Conservation (phyloP, 2,888 invertebrate genomes). For the Clusia tigrina region DNA sequence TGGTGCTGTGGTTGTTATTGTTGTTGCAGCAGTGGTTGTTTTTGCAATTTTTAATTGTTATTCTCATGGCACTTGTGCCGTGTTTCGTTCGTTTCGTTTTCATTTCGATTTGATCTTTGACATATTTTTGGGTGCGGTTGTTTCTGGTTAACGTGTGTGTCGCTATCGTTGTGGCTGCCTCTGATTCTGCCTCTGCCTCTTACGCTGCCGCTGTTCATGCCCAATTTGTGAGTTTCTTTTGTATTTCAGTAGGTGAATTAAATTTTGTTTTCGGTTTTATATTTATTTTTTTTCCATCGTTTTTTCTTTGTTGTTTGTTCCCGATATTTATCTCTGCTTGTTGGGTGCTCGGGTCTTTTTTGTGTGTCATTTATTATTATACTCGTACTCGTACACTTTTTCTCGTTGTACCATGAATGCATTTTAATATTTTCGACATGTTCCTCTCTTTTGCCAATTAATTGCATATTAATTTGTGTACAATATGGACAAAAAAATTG, state of each 20-base stretch:
- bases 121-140: constrained; percentile 54
- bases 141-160: constrained; percentile 25
- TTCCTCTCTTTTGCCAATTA: constrained; percentile 52
- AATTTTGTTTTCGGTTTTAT: background rate
- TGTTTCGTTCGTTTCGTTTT: constrained; percentile 43
- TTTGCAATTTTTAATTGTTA: constrained; percentile 42
- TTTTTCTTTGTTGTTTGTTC: constrained; percentile 39
- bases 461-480: constrained; percentile 53
- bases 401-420: constrained; percentile 8
- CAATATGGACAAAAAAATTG: constrained; percentile 5
- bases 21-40: background rate
- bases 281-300: constrained; percentile 16
- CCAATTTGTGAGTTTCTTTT: constrained; percentile 29
- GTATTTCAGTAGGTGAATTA: constrained; percentile 48
- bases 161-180: constrained; percentile 21
- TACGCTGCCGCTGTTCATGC: constrained; percentile 1
- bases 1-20: background rate
- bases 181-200: constrained; percentile 18
- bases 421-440: constrained; percentile 49
- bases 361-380: constrained; percentile 9
- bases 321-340: constrained; percentile 9
- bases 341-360: no score
- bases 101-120: constrained; percentile 51
- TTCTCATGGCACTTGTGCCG: constrained; percentile 44
- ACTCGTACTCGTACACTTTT: constrained; percentile 14